These are phyloP conservation scores for Chondrosia reniformis DNA, from an alignment of 37 sponge, comb jelly and placozoan genomes.

Conservation along the genomic window DNA sequence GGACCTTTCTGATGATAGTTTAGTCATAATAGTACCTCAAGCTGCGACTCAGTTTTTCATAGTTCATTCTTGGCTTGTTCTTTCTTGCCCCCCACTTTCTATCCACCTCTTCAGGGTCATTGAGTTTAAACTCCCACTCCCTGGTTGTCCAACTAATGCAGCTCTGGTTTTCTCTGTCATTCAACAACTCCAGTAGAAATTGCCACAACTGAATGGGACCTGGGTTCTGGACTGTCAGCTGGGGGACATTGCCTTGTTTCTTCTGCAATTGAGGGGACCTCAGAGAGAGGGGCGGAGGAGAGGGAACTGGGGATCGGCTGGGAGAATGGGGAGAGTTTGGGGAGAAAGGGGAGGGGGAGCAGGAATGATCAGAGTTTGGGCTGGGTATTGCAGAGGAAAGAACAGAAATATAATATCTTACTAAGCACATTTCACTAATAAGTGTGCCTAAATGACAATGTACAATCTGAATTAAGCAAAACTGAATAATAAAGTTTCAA, in stretches of 20 bases:
- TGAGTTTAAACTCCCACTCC: constrained; percentile 97
- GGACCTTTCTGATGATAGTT: constrained; percentile 96
- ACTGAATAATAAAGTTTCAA: no score
- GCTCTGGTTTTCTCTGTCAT: constrained; percentile 78
- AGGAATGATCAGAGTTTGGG: neutral
- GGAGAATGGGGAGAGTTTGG: neutral
- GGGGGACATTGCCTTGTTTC: neutral
- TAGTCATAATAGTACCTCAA: constrained; percentile 98
- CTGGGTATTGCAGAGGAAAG: neutral
- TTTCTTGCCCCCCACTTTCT: constrained; percentile 91
- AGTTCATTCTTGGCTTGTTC: constrained; percentile 98
- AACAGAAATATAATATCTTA: no score
- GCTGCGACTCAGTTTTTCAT: constrained; percentile 93
- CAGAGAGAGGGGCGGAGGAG: neutral
- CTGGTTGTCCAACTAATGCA: constrained; percentile 94
- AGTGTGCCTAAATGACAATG: no score
- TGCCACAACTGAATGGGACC: constrained; percentile 93
- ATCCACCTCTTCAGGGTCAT: constrained; percentile 91
- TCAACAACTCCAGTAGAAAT: constrained; percentile 91
- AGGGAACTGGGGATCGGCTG: neutral
- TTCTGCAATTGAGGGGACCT: neutral
- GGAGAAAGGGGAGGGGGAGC: constrained; percentile 21
- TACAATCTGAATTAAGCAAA: no score
- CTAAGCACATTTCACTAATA: no score
- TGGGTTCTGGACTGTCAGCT: constrained; percentile 11